phyloP scores from a whole-genome alignment of 2,113 vertebrate genomes.

The Aldabrachelys gigantea region DNA sequence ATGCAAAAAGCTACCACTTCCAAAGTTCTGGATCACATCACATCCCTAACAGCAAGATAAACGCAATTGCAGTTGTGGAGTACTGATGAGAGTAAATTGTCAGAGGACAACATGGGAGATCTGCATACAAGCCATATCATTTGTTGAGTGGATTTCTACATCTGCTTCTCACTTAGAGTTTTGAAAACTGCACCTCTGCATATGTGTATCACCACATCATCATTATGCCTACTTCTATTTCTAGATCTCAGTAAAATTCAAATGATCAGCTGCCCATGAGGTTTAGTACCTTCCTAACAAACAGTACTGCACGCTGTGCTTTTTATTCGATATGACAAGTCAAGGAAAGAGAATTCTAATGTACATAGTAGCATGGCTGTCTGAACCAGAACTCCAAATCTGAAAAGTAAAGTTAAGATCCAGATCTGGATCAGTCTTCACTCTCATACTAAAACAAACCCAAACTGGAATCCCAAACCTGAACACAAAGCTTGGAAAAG shows the following conservation, averaged over 20 bases:
- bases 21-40: constrained; percentile 4
- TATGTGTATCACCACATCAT: constrained; percentile 2
- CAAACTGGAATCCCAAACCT: not conserved
- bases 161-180: constrained; percentile 11
- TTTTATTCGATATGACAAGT: constrained; percentile 26
- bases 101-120: not conserved
- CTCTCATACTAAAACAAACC: not conserved
- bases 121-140: constrained; percentile 5
- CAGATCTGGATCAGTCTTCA: not conserved
- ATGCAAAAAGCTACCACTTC: constrained; percentile 25
- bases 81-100: constrained; percentile 22
- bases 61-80: constrained; percentile 13
- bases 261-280: constrained; percentile 21
- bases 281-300: constrained; percentile 38
- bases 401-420: not conserved
- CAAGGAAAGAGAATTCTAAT: not conserved
- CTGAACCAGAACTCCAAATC: constrained; percentile 4
- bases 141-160: constrained; percentile 28
- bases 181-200: not conserved
- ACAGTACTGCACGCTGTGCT: not conserved
- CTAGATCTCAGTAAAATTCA: not conserved
- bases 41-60: constrained; percentile 26
- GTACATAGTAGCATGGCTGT: not conserved
- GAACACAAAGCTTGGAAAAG: not conserved
- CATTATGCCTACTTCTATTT: constrained; percentile 11